Base-by-base conservation (phyloP, 2,888 invertebrate genomes). In the Clepsis dumicolana region DNA sequence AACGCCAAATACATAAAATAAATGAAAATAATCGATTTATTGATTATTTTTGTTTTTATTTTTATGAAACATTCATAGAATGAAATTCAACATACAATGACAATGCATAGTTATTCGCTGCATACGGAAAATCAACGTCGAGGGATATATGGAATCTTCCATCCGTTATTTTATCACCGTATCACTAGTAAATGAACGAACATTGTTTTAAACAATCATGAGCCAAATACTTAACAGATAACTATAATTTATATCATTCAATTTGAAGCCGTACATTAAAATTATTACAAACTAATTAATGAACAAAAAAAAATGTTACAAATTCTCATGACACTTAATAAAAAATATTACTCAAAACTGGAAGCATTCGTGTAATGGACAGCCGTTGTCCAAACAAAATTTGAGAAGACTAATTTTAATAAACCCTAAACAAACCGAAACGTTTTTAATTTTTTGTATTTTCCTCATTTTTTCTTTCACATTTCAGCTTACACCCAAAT, bases 251-350 rank as follows among this genome's bases (percentile, higher is more conserved):
- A 63, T 64, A 83, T 78, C 76, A 78, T 76, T 75, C 76, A 81
- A 80, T 80, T 81, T 77, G 84, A 88, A 89, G 88, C 85, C 83
- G 83, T 85, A 89, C 83, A 85, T 83, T 84, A 81, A 85, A 87
- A 83, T 83, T 84, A 87, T 86, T 90, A 91, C 83, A 76, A 85
- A 85, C 89, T 88, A 89, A 89, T 84, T 84, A 88, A 88, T 85
- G 85, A 86, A 84, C n/a, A 86, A 83, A 86, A 35, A 76, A 80
- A 82, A 80, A 80, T 75, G 66, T 74, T 79, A 85, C 82, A 85
- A 89, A 87, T 83, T 88, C 85, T 88, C 85, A 88, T 90, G 90
- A 92, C 86, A 88, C 84, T 84, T 85, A 85, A 83, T 76, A 80
- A 82, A 82, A 73, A 66, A 72, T 65, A 75, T 80, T 77, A 72